A percentile compares a stretch with the other conserved stretches of the same genome.
Conservation (phyloP, 2,797 vertebrate genomes). For the Corythornis leucogaster region DNA sequence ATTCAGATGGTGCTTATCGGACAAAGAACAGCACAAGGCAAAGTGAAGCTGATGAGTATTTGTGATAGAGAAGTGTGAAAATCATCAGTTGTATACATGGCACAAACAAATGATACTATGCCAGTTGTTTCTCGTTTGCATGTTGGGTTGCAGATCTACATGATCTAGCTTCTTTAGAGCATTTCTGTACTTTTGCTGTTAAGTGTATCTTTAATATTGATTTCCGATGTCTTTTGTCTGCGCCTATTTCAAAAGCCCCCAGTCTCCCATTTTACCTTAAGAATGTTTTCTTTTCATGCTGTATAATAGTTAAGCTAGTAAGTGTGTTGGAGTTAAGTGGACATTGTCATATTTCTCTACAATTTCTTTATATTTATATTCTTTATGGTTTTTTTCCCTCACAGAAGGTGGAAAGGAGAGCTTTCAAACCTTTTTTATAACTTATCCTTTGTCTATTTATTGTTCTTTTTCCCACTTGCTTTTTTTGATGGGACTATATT, state of each 20-base stretch:
- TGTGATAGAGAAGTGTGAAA: slow-evolving; percentile 7
- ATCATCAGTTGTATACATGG: background rate
- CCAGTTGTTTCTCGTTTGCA: background rate
- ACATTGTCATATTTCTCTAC: background rate
- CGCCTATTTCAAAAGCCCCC: background rate
- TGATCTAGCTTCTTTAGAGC: background rate
- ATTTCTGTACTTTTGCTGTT: background rate
- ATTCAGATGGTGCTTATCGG: background rate
- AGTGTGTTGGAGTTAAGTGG: background rate
- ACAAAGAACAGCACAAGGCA: background rate
- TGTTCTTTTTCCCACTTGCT: background rate
- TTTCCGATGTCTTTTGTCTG: background rate
- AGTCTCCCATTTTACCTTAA: background rate
- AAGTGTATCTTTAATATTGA: background rate
- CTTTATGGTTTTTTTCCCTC: background rate
- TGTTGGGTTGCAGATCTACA: background rate
- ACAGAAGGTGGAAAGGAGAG: background rate
- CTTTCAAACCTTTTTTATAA: background rate
- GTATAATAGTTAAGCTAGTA: background rate
- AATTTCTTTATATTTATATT: background rate
- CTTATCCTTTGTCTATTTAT: background rate
- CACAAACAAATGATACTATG: background rate
- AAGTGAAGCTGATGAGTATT: background rate
- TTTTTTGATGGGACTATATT: background rate
- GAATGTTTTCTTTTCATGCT: background rate